These are phyloP conservation scores for Ictalurus furcatus DNA, from an alignment of 2,113 vertebrate species.

Conservation along the genomic window DNA sequence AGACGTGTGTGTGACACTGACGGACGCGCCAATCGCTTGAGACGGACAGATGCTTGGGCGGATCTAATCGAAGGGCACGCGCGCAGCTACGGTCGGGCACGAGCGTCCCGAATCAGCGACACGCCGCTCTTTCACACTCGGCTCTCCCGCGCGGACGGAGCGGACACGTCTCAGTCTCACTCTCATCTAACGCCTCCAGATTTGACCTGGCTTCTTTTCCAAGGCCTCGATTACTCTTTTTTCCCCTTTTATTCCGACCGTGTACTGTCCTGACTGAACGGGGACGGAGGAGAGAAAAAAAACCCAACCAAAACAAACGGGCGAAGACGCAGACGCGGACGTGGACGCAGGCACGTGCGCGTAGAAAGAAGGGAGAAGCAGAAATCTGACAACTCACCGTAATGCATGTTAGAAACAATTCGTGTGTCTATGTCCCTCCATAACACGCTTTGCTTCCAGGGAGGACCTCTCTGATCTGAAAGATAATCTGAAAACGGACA, in stretches of 20 bases:
- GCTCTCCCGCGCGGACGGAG: constrained; percentile 49
- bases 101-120: constrained; percentile 69
- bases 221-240: background rate
- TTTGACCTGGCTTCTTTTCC: background rate
- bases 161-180: constrained; percentile 9
- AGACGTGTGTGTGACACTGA: constrained; percentile 82
- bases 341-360: background rate
- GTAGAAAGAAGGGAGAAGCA: background rate
- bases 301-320: too few relatives aligned
- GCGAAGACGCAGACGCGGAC: background rate
- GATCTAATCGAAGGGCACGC: constrained; percentile 74
- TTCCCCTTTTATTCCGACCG: background rate
- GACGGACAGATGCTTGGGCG: constrained; percentile 98
- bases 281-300: background rate
- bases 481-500: constrained; percentile 21
- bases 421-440: background rate
- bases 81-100: constrained; percentile 22
- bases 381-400: constrained; percentile 25
- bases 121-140: constrained; percentile 55
- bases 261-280: background rate
- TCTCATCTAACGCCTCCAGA: background rate
- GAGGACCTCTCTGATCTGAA: background rate
- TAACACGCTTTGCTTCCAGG: background rate
- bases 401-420: background rate
- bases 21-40: constrained; percentile 89